Conservation (phyloP, 2,888 invertebrate species). For the Seira sanloemensis region DNA sequence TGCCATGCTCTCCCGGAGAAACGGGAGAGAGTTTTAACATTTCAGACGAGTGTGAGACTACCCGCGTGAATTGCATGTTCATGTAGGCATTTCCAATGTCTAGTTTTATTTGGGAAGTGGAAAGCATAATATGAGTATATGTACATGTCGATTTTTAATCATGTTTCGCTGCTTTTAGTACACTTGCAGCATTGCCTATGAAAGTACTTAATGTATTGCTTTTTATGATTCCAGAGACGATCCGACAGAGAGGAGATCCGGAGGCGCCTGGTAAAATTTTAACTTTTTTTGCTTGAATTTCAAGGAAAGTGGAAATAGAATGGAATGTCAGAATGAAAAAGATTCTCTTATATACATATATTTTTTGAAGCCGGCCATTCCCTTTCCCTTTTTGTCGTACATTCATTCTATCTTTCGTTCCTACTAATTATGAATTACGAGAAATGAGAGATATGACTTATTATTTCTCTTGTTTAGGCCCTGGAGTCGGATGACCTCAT, state of each 20-base stretch:
- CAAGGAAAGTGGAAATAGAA: too few relatives aligned
- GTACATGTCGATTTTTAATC: neutral
- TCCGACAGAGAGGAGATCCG: constrained; percentile 96
- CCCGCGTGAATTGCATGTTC: constrained; percentile 20
- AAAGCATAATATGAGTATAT: neutral
- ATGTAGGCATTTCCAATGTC: neutral
- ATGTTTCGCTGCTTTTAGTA: neutral
- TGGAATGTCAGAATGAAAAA: too few relatives aligned
- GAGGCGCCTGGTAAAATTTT: constrained; percentile 85
- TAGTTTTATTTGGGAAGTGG: neutral
- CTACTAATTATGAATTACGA: too few relatives aligned
- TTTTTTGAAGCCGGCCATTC: too few relatives aligned
- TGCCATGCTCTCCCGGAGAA: neutral
- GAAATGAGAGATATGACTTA: too few relatives aligned
- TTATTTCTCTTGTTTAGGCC: too few relatives aligned
- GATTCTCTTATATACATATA: too few relatives aligned
- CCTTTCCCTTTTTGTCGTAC: too few relatives aligned
- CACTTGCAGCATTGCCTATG: neutral
- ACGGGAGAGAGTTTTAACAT: neutral
- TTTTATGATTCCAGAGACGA: constrained; percentile 81
- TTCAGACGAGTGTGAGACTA: constrained; percentile 23
- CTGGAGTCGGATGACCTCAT: constrained; percentile 87
- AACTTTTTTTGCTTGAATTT: too few relatives aligned
- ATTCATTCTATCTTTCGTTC: too few relatives aligned
- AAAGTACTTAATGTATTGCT: neutral